Conservation (phyloP, 2,888 invertebrate species). For the Rhingia campestris region DNA sequence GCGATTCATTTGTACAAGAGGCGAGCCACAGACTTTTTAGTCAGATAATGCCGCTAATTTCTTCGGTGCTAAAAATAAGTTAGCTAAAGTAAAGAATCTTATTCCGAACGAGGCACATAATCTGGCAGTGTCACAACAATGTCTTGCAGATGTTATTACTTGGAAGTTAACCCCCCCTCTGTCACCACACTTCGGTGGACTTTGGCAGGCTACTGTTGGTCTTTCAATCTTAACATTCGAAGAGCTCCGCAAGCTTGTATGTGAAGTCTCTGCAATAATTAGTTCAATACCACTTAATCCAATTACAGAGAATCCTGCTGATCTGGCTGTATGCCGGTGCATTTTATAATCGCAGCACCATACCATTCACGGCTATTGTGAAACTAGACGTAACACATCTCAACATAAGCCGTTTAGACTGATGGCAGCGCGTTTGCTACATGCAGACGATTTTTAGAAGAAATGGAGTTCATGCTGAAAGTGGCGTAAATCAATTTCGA, state of each 20-base stretch:
- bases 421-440: no score
- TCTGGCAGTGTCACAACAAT: no score
- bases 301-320: constrained; percentile 68
- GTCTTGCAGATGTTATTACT: no score
- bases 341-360: constrained; percentile 69
- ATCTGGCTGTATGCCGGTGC: constrained; percentile 62
- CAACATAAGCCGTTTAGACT: constrained; percentile 44
- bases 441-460: constrained; percentile 70
- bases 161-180: no score
- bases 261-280: constrained; percentile 62
- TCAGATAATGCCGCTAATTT: no score
- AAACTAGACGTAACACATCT: constrained; percentile 62
- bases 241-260: constrained; percentile 59
- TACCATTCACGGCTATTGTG: constrained; percentile 32
- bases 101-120: no score
- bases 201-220: no score
- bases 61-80: no score
- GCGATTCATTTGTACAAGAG: no score
- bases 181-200: no score
- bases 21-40: no score
- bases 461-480: constrained; percentile 65
- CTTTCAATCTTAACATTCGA: constrained; percentile 7
- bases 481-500: constrained; percentile 58
- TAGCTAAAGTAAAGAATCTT: no score
- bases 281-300: constrained; percentile 70